phyloP scores from a whole-genome alignment of 2,888 invertebrate species.

The Coelogynopora nodosa region DNA sequence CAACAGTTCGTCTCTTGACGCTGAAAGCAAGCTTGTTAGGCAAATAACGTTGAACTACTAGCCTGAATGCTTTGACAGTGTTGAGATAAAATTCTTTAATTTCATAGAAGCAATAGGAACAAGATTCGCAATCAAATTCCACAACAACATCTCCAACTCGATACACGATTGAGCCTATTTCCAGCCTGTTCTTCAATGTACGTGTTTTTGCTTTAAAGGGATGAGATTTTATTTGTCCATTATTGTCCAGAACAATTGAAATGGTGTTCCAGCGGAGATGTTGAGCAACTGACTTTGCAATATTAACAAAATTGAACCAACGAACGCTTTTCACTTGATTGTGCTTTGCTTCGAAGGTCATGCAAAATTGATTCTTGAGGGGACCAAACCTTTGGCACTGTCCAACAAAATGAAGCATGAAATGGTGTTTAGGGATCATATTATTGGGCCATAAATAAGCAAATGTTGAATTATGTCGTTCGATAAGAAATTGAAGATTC shows the following conservation, averaged over 20 bases:
- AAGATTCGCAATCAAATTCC: neutral
- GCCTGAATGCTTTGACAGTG: neutral
- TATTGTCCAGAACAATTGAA: neutral
- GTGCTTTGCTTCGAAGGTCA: constrained; percentile 37
- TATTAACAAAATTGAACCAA: constrained; percentile 23
- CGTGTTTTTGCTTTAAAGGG: neutral
- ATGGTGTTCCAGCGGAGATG: neutral
- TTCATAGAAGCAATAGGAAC: neutral
- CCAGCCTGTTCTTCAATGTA: neutral
- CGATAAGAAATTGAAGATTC: neutral
- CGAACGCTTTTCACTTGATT: neutral
- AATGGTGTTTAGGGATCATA: constrained; percentile 32
- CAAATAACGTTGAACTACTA: neutral
- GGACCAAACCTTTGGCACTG: constrained; percentile 36
- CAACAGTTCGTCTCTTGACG: no score
- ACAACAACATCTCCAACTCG: neutral
- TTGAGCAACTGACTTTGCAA: neutral
- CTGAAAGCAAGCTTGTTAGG: neutral
- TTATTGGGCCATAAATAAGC: neutral
- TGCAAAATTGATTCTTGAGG: constrained; percentile 32
- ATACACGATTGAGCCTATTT: neutral
- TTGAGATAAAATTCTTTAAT: neutral
- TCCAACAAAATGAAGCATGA: constrained; percentile 22
- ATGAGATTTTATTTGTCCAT: neutral
- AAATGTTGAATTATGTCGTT: neutral